Evolutionary conservation across 1,140 invertebrate genomes (phyloP).

Genomic region (Diachasma alloeum): DNA sequence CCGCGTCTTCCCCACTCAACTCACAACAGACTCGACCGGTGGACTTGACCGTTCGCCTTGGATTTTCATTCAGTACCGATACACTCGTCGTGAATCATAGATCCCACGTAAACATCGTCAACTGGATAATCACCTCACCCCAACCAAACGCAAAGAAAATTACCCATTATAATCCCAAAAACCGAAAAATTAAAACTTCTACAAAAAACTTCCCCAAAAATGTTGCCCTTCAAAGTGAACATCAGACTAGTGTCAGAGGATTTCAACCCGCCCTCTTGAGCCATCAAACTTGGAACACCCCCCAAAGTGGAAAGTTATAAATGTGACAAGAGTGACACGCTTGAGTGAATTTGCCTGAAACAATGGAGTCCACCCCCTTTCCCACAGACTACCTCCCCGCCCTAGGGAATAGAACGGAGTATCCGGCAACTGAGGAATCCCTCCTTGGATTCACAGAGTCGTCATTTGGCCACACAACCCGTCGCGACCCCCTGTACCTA

Average conservation of each 20-base stretch:
- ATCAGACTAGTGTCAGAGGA: constrained; percentile 1
- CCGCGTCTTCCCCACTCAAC: not conserved
- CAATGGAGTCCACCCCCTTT: not conserved
- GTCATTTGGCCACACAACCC: constrained; percentile 39
- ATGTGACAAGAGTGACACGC: not conserved
- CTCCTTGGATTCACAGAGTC: not conserved
- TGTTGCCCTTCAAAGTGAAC: not conserved
- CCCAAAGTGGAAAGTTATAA: not conserved
- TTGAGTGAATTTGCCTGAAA: not conserved
- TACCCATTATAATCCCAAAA: no score
- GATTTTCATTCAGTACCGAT: not conserved
- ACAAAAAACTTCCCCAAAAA: not conserved
- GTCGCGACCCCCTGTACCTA: constrained; percentile 74
- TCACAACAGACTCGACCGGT: not conserved
- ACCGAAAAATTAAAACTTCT: no score
- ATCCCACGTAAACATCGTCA: not conserved
- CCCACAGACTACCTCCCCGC: not conserved
- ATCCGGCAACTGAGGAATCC: not conserved
- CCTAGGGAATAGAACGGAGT: constrained; percentile 6
- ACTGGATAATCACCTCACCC: no score
- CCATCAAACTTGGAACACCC: not conserved
- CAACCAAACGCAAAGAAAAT: no score
- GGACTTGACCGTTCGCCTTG: not conserved
- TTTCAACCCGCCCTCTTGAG: constrained; percentile 13
- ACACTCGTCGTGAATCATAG: not conserved